A percentile compares a stretch with the other conserved stretches of the same genome.
These are phyloP conservation scores for Lagopus leucura DNA, from an alignment of 2,113 vertebrate species.

Conservation along the genomic window DNA sequence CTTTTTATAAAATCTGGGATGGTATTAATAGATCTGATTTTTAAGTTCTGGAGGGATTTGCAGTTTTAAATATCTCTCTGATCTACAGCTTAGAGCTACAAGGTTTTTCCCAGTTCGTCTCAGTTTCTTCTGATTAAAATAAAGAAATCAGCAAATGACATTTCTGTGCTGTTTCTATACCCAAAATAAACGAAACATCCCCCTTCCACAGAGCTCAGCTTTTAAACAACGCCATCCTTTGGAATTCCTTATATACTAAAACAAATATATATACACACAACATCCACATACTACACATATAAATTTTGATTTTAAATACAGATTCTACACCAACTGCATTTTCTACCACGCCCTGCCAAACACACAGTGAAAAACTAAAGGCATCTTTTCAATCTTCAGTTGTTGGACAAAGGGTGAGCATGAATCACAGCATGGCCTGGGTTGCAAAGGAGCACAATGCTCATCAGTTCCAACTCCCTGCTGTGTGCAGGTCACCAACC, in stretches of 20 bases:
- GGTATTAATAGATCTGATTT: conserved; percentile 23
- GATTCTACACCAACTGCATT: background rate
- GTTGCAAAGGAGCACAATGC: too few relatives aligned
- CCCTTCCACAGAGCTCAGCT: background rate
- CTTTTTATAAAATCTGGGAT: background rate
- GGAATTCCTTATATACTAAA: background rate
- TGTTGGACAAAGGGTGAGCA: background rate
- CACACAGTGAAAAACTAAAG: background rate
- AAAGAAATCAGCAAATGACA: background rate
- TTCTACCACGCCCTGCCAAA: background rate
- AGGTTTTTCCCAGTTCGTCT: background rate
- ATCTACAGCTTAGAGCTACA: background rate
- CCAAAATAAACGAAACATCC: background rate
- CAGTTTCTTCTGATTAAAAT: background rate
- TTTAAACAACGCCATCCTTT: background rate
- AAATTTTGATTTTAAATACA: background rate
- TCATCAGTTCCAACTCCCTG: too few relatives aligned
- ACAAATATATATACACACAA: background rate
- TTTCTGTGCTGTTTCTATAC: background rate
- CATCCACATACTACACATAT: rapidly evolving
- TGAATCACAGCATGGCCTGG: too few relatives aligned
- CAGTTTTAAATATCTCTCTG: conserved; percentile 15
- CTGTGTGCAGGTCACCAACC: too few relatives aligned
- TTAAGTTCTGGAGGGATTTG: background rate
- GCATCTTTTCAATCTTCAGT: background rate